Percentiles rank a stretch among this genome's conserved stretches.
Conservation (phyloP, 1,140 invertebrate genomes). For the Maconellicoccus hirsutus region DNA sequence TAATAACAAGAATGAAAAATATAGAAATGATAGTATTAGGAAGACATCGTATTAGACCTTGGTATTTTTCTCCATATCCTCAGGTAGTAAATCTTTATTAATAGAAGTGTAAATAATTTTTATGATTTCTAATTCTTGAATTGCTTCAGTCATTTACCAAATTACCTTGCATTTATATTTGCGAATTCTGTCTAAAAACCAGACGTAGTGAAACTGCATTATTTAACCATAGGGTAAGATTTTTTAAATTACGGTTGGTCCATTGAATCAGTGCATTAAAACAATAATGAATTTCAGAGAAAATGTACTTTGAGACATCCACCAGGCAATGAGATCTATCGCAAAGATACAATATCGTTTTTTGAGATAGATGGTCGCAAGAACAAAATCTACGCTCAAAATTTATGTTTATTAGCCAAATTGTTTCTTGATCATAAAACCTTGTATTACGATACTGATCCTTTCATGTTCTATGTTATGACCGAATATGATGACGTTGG, state of each 20-base stretch:
- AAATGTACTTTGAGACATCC: conserved; percentile 78
- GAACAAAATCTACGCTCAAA: conserved; percentile 91
- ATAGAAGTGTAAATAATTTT: neutral
- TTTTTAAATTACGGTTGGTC: too few species aligned
- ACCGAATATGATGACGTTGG: conserved; percentile 91
- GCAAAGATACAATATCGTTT: conserved; percentile 76
- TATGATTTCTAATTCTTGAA: neutral
- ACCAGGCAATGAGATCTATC: conserved; percentile 84
- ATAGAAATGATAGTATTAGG: conserved; percentile 94
- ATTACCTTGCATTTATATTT: conserved; percentile 88
- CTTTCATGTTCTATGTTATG: conserved; percentile 92
- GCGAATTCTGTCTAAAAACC: conserved; percentile 98
- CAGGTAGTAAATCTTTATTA: conserved; percentile 57
- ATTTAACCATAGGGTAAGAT: conserved; percentile 74
- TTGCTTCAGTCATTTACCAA: conserved; percentile 72
- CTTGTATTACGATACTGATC: conserved; percentile 93
- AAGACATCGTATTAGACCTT: conserved; percentile 83
- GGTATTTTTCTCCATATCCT: conserved; percentile 99
- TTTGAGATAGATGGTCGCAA: conserved; percentile 86
- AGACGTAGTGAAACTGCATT: conserved; percentile 91
- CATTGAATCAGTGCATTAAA: too few species aligned
- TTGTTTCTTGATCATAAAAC: conserved; percentile 96
- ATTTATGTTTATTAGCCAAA: conserved; percentile 88
- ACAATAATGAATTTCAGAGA: too few species aligned
- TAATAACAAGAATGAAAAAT: conserved; percentile 95